These are phyloP conservation scores for Aromia moschata DNA, from an alignment of 2,888 invertebrate genomes.

Conservation along the genomic window DNA sequence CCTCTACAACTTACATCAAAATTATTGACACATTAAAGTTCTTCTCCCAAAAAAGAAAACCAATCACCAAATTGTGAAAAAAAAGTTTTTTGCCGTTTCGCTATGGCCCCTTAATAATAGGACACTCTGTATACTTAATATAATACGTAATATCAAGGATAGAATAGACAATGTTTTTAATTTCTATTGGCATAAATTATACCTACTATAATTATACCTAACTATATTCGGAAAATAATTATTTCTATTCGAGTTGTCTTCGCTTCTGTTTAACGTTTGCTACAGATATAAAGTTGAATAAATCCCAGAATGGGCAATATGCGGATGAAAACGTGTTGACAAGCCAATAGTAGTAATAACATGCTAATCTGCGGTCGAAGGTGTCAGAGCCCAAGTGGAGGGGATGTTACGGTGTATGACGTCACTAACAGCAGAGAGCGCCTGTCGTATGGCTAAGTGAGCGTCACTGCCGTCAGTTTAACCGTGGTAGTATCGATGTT, in stretches of 20 bases:
- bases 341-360: conserved; percentile 63
- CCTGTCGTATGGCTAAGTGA: conserved; percentile 53
- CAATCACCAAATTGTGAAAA: too few relatives aligned
- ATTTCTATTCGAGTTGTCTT: neutral
- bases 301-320: conserved; percentile 35
- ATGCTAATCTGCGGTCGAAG: conserved; percentile 62
- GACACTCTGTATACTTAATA: too few relatives aligned
- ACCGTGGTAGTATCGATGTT: conserved; percentile 41
- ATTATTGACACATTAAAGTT: too few relatives aligned
- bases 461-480: conserved; percentile 54
- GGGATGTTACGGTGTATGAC: conserved; percentile 59
- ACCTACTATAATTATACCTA: neutral
- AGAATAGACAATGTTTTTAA: too few relatives aligned
- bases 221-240: neutral
- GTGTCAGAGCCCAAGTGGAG: conserved; percentile 61
- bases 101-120: too few relatives aligned
- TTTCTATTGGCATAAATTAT: neutral
- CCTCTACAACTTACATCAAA: too few relatives aligned
- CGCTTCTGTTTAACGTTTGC: neutral
- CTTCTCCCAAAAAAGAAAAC: too few relatives aligned
- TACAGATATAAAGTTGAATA: conserved; percentile 16
- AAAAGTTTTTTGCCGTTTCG: too few relatives aligned
- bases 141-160: too few relatives aligned
- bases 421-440: conserved; percentile 57
- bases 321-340: conserved; percentile 56